These are phyloP conservation scores for Proteles cristata DNA, from an alignment of 2,113 vertebrate genomes.

Conservation along the genomic window DNA sequence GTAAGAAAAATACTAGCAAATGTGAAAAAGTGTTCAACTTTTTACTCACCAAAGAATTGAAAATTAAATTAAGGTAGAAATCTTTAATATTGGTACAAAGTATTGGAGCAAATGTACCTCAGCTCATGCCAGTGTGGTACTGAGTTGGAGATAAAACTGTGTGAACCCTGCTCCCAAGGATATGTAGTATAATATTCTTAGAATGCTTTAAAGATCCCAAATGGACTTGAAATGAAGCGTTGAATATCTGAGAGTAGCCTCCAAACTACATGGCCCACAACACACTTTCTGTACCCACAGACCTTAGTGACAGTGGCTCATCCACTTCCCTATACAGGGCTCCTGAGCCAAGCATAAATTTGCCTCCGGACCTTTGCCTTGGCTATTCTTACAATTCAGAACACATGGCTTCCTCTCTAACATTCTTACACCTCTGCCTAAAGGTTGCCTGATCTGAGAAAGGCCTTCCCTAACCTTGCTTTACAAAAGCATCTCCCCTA, in stretches of 20 bases:
- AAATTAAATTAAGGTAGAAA: neutral
- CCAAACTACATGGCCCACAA: too few species aligned
- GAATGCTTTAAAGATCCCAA: neutral
- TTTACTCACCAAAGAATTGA: neutral
- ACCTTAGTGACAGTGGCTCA: neutral
- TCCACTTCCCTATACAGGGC: neutral
- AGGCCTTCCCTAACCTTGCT: too few species aligned
- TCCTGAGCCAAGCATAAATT: too few species aligned
- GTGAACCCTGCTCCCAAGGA: neutral
- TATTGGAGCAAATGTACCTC: too few species aligned
- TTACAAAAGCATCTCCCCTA: too few species aligned
- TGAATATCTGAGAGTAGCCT: neutral
- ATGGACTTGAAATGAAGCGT: neutral
- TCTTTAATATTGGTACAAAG: neutral
- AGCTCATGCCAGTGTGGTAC: neutral
- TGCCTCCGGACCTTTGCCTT: too few species aligned
- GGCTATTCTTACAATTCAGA: too few species aligned
- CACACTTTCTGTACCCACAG: neutral
- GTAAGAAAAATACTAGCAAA: neutral
- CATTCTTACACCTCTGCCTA: too few species aligned
- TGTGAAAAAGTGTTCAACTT: neutral
- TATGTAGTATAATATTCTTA: neutral
- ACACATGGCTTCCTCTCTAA: too few species aligned
- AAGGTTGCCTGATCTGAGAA: too few species aligned
- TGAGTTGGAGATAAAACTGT: neutral